Evolutionary conservation across 2,113 vertebrate species (phyloP), one percentile per base, ranked within the genome.

Genomic region (Phasianus colchicus): DNA sequence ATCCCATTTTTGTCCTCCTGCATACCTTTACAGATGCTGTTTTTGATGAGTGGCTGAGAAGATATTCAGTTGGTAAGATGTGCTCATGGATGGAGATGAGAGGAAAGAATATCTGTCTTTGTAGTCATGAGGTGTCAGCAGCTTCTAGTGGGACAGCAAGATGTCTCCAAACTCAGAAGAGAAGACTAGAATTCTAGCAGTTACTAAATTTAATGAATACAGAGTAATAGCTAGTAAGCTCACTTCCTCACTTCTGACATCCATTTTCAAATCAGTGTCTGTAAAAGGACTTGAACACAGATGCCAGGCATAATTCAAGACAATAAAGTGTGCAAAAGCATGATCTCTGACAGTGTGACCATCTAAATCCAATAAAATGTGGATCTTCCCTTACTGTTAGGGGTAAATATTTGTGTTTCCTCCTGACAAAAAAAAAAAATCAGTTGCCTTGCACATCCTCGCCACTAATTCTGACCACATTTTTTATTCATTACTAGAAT

Each of bases 21-120:
- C 99, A 99, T 96, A 99, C 99, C 20, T 99, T 98, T 97, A 99
- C 99, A 3, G 99, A 99, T 34, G 99, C 99, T 9, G 97, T 99
- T 89, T 99, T 99, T 95, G 99, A 99, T 7, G 99, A 99, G 92
- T 99, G 99, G 99, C 83, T 99, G 76, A 98, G 98, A 88, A 98
- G 99, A 92, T 98, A 99, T 80, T 95, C 97, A 54, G 96, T 98
- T 96, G 99, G 99, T 99, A 96, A 98, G 95, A 63, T 24, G 5
- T 20, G 58, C 36, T 86, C 36, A 22, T 5, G 10, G 38, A 34
- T 7, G 70, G 75, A 79, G 6, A 12, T 0, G 17, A n/a, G 24
- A 65, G 38, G 5, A 21, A 11, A 61, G 11, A 1, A 8, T 79
- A 6, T 34, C 34, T 64, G 21, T 43, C 30, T 84, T 11, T 36